phyloP scores from a whole-genome alignment of 2,888 invertebrate species.

The Drosophila fulvimacula region DNA sequence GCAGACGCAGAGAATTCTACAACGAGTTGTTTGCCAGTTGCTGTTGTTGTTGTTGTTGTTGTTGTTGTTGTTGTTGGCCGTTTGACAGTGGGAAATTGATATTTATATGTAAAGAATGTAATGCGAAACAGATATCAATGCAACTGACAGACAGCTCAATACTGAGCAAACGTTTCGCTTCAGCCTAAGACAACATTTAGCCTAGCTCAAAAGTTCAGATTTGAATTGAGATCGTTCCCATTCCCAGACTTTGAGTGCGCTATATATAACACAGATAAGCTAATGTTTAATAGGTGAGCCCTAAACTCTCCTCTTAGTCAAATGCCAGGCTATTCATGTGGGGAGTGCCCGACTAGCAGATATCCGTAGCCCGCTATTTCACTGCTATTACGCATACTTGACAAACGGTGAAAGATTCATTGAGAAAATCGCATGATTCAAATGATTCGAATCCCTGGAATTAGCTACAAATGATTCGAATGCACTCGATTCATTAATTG shows the following conservation, averaged over 20 bases:
- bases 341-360: background rate
- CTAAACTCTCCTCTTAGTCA: too few relatives aligned
- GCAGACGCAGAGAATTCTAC: constrained; percentile 26
- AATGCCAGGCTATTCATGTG: background rate
- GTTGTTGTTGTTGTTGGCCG: constrained; percentile 4
- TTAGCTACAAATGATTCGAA: too few relatives aligned
- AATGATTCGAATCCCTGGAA: too few relatives aligned
- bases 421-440: too few relatives aligned
- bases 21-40: constrained; percentile 36
- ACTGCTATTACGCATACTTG: too few relatives aligned
- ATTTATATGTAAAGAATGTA: constrained; percentile 61
- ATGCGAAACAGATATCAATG: constrained; percentile 23
- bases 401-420: too few relatives aligned
- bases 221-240: too few relatives aligned
- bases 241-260: too few relatives aligned
- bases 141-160: constrained; percentile 4
- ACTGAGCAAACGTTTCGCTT: background rate
- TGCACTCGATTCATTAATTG: too few relatives aligned
- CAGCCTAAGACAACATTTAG: background rate
- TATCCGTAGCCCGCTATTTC: background rate
- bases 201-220: background rate
- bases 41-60: constrained; percentile 13
- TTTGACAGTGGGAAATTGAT: constrained; percentile 60
- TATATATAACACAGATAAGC: too few relatives aligned
- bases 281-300: too few relatives aligned